Conservation (phyloP, 2,113 vertebrate genomes). For the Calonectris borealis region DNA sequence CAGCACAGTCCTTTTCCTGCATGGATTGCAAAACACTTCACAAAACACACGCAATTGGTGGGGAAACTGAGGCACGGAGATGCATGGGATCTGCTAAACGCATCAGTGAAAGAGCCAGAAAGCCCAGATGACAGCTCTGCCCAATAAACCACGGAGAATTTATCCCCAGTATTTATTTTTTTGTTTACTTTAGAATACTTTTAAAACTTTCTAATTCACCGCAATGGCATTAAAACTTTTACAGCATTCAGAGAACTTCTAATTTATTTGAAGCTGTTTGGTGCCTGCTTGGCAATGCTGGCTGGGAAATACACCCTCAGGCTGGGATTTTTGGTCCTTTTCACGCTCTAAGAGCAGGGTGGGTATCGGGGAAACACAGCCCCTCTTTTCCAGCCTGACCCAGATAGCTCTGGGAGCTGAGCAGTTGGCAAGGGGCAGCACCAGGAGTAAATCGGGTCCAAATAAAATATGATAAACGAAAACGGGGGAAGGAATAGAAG, state of each 20-base stretch:
- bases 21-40: neutral
- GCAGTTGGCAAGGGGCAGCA: neutral
- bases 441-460: neutral
- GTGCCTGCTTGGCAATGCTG: neutral
- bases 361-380: neutral
- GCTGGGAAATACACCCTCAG: neutral
- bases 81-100: neutral
- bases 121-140: constrained; percentile 12
- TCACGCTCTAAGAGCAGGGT: neutral
- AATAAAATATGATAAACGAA: neutral
- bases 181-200: neutral
- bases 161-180: neutral
- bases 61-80: constrained; percentile 17
- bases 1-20: neutral
- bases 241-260: neutral
- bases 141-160: neutral
- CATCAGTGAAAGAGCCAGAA: neutral
- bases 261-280: neutral
- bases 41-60: neutral
- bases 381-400: neutral
- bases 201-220: neutral
- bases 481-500: rapidly evolving
- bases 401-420: rapidly evolving
- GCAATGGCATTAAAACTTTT: neutral
- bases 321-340: neutral